Evolutionary conservation across 2,113 vertebrate genomes (phyloP).

Genomic region (Siphamia tubifer): DNA sequence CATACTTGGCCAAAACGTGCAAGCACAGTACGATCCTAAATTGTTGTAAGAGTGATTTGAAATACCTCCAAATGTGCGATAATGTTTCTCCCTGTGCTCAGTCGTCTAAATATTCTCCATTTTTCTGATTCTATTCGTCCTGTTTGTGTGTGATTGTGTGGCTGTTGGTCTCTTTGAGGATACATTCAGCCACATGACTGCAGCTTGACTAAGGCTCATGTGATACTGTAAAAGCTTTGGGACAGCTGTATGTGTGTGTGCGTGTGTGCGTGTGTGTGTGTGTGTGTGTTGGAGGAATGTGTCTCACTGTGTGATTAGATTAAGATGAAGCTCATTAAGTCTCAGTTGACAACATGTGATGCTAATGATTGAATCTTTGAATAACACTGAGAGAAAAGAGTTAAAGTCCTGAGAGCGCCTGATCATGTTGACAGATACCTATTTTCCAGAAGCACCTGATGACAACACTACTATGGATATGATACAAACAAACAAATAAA

Average conservation of each 20-base stretch:
- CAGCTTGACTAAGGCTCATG: conserved; percentile 62
- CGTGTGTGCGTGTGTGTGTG: conserved; percentile 21
- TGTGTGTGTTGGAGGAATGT: conserved; percentile 17
- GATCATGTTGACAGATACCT: neutral
- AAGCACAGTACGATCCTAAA: too few species aligned
- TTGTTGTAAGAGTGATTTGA: too few species aligned
- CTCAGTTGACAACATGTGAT: conserved; percentile 41
- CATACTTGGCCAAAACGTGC: too few species aligned
- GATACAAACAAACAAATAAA: neutral
- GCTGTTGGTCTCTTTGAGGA: conserved; percentile 34
- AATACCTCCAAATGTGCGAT: too few species aligned
- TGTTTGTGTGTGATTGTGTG: neutral
- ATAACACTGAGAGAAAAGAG: neutral
- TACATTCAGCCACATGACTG: conserved; percentile 55
- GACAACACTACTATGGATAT: neutral
- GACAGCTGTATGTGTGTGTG: conserved; percentile 23
- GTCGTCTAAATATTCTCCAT: too few species aligned
- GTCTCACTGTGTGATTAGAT: conserved; percentile 35
- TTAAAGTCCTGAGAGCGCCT: neutral
- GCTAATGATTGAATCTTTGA: conserved; percentile 18
- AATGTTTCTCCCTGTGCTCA: too few species aligned
- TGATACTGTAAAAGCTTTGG: conserved; percentile 43
- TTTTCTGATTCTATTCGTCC: neutral
- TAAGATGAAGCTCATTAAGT: conserved; percentile 26
- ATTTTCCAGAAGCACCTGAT: neutral